These are phyloP conservation scores for Takifugu rubripes DNA, from an alignment of 2,797 vertebrate genomes.

Conservation along the genomic window DNA sequence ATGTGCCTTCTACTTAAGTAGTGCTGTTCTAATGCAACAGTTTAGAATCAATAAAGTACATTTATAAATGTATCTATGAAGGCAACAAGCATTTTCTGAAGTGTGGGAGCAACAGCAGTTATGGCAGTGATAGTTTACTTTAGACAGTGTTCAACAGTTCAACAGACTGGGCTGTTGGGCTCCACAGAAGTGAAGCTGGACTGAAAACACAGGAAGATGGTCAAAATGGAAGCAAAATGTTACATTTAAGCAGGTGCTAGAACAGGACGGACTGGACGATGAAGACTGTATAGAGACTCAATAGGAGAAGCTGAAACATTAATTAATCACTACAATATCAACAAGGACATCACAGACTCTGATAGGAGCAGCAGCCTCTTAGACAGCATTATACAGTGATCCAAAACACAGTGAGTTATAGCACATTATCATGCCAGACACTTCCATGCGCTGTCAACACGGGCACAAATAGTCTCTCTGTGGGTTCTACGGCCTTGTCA, in stretches of 20 bases:
- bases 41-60: too few species aligned
- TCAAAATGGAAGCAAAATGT: background rate
- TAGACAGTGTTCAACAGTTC: constrained; percentile 12
- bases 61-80: background rate
- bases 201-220: constrained; percentile 1
- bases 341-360: constrained; percentile 55
- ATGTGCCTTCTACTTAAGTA: too few species aligned
- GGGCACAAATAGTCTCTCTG: constrained; percentile 17
- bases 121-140: constrained; percentile 7
- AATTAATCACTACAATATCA: constrained; percentile 48
- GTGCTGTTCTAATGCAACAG: too few species aligned
- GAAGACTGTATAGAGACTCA: background rate
- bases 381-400: constrained; percentile 11
- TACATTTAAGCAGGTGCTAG: constrained; percentile 4
- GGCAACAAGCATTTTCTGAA: constrained; percentile 10
- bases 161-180: constrained; percentile 5
- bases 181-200: background rate
- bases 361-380: constrained; percentile 36
- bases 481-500: constrained; percentile 14
- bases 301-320: constrained; percentile 16
- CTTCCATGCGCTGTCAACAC: constrained; percentile 32
- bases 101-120: constrained; percentile 11
- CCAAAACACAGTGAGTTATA: constrained; percentile 35
- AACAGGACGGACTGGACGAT: background rate
- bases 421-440: constrained; percentile 59